A percentile compares a stretch with the other conserved stretches of the same genome.
Conservation (phyloP, 2,888 invertebrate species). For the Microplitis manilae region DNA sequence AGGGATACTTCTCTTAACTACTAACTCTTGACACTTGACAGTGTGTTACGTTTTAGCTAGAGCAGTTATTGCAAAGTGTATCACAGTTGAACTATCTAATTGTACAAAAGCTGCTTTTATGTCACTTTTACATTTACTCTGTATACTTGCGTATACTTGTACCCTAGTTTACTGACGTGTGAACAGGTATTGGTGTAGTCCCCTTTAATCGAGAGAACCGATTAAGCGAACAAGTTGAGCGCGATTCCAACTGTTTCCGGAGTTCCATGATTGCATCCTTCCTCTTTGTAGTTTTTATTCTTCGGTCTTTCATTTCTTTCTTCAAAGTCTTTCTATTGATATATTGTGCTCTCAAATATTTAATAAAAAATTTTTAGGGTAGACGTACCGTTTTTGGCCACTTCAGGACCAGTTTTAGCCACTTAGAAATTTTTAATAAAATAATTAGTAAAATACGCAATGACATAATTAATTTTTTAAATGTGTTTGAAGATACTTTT, state of each 20-base stretch:
- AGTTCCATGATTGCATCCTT: slow-evolving; percentile 33
- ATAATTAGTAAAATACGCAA: too few relatives aligned
- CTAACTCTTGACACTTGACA: neutral
- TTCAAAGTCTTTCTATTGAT: neutral
- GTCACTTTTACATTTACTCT: neutral
- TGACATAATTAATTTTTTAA: too few relatives aligned
- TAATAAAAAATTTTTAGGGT: neutral
- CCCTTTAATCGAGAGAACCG: slow-evolving; percentile 47
- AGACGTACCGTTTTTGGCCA: too few relatives aligned
- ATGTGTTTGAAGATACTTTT: too few relatives aligned
- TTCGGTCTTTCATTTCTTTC: neutral
- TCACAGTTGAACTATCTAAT: neutral
- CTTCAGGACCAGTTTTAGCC: too few relatives aligned
- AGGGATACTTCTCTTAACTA: neutral
- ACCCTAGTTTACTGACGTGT: neutral
- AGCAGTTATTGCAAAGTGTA: neutral
- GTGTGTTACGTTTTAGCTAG: neutral
- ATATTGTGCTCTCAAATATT: neutral
- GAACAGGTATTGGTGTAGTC: slow-evolving; percentile 23
- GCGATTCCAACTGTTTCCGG: slow-evolving; percentile 42
- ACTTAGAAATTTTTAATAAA: too few relatives aligned
- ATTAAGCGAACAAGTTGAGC: slow-evolving; percentile 41
- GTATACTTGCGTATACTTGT: neutral
- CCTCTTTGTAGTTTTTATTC: slow-evolving; percentile 19
- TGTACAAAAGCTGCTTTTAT: neutral